A percentile compares a stretch with the other conserved stretches of the same genome.
Evolutionary conservation across 2,888 invertebrate species (phyloP).

Genomic region (Anagyrus pseudococci): DNA sequence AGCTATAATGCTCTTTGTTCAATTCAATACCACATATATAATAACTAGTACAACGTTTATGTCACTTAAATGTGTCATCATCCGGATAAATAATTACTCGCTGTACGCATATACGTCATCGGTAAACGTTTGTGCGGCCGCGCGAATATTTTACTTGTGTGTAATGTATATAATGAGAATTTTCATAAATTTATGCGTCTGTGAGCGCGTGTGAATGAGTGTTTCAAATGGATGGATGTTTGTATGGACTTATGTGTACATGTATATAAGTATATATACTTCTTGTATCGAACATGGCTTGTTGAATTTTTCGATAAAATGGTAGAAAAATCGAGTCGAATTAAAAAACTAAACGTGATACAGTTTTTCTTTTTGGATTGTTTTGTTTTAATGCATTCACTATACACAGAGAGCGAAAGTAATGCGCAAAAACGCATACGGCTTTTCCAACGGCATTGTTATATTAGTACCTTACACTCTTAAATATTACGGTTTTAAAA

Average conservation of each 20-base stretch:
- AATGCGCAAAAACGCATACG: slow-evolving; percentile 13
- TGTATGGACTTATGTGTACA: too few species aligned
- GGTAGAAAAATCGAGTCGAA: slow-evolving; percentile 27
- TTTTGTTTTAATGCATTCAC: not conserved
- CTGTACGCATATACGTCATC: slow-evolving; percentile 43
- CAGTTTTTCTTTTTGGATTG: too few species aligned
- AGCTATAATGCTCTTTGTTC: slow-evolving; percentile 35
- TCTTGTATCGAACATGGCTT: slow-evolving; percentile 54
- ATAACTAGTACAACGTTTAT: slow-evolving; percentile 28
- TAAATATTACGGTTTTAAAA: slow-evolving; percentile 24
- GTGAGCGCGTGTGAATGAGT: too few species aligned
- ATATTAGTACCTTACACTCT: slow-evolving; percentile 11
- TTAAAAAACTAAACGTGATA: slow-evolving; percentile 15
- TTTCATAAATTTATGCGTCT: not conserved
- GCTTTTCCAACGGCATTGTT: slow-evolving; percentile 12
- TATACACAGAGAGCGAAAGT: slow-evolving; percentile 7
- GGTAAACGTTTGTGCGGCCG: slow-evolving; percentile 8
- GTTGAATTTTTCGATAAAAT: slow-evolving; percentile 26
- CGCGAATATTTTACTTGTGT: not conserved
- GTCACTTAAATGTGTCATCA: slow-evolving; percentile 6
- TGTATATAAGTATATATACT: slow-evolving; percentile 29
- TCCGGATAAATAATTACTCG: slow-evolving; percentile 30
- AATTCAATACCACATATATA: slow-evolving; percentile 29
- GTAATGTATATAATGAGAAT: not conserved
- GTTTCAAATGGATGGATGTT: too few species aligned